Evolutionary conservation across 2,797 vertebrate genomes (phyloP).

Genomic region (Acrossocheilus fasciatus): DNA sequence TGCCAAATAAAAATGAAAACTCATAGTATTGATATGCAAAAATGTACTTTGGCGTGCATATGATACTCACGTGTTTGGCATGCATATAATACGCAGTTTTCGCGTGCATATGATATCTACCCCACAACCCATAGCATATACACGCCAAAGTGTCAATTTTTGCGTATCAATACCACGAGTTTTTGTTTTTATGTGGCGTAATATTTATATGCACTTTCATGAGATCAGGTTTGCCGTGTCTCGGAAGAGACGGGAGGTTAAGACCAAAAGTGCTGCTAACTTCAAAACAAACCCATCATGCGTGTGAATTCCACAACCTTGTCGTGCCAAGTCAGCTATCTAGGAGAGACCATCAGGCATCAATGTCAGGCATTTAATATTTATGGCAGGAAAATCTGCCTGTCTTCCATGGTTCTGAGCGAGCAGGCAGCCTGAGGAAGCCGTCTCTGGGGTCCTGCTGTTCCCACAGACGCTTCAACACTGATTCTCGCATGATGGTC

Average conservation of each 20-base stretch:
- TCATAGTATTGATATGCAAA: too few relatives aligned
- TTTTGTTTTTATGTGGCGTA: too few relatives aligned
- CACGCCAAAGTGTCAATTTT: too few relatives aligned
- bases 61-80: too few relatives aligned
- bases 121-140: too few relatives aligned
- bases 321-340: slow-evolving; percentile 10
- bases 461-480: slow-evolving; percentile 17
- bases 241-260: not conserved
- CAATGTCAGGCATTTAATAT: slow-evolving; percentile 59
- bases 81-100: too few relatives aligned
- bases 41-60: too few relatives aligned
- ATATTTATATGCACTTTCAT: too few relatives aligned
- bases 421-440: slow-evolving; percentile 22
- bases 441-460: slow-evolving; percentile 31
- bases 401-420: slow-evolving; percentile 27
- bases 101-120: too few relatives aligned
- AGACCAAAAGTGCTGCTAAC: slow-evolving; percentile 38
- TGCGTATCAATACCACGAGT: too few relatives aligned
- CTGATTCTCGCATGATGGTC: slow-evolving; percentile 34
- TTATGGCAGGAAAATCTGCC: slow-evolving; percentile 58
- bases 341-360: slow-evolving; percentile 27
- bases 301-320: slow-evolving; percentile 13
- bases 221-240: not conserved
- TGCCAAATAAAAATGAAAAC: too few relatives aligned
- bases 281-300: slow-evolving; percentile 29